Percentiles rank a stretch among this genome's conserved stretches.
Conservation (phyloP, 2,797 vertebrate species). For the Xenopus petersii region DNA sequence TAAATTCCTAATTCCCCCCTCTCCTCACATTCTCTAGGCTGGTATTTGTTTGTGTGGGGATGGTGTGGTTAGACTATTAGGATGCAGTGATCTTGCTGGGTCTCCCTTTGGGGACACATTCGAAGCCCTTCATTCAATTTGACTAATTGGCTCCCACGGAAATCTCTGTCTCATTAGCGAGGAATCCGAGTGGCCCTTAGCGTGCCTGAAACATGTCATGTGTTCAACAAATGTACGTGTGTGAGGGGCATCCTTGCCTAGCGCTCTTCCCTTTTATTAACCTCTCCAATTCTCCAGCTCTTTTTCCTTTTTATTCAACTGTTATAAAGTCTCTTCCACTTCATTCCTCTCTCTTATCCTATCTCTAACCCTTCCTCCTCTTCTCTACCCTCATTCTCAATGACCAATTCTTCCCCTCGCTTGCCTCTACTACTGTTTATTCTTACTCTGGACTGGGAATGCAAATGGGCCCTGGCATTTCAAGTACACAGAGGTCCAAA, state of each 20-base stretch:
- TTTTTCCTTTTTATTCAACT: not conserved
- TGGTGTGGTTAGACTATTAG: too few relatives aligned
- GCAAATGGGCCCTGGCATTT: too few relatives aligned
- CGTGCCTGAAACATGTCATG: slow-evolving; percentile 14
- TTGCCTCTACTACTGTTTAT: too few relatives aligned
- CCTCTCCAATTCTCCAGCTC: too few relatives aligned
- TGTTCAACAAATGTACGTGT: slow-evolving; percentile 12
- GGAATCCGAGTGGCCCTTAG: slow-evolving; percentile 26
- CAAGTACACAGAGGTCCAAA: too few relatives aligned
- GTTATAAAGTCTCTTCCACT: not conserved
- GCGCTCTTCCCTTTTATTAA: not conserved
- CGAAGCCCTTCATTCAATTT: slow-evolving; percentile 40
- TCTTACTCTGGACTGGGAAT: too few relatives aligned
- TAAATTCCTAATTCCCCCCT: too few relatives aligned
- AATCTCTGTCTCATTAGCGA: slow-evolving; percentile 28
- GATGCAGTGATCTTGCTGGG: too few relatives aligned
- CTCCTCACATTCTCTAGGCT: too few relatives aligned
- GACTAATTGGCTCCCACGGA: slow-evolving; percentile 35
- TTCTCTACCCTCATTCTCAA: not conserved
- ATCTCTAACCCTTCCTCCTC: not conserved
- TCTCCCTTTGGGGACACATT: slow-evolving; percentile 30
- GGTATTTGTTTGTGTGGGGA: too few relatives aligned
- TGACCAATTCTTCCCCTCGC: not conserved
- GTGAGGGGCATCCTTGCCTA: not conserved
- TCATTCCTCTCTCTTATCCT: not conserved